Evolutionary conservation across 2,888 invertebrate species (phyloP).

Genomic region (Euzetes globulus): DNA sequence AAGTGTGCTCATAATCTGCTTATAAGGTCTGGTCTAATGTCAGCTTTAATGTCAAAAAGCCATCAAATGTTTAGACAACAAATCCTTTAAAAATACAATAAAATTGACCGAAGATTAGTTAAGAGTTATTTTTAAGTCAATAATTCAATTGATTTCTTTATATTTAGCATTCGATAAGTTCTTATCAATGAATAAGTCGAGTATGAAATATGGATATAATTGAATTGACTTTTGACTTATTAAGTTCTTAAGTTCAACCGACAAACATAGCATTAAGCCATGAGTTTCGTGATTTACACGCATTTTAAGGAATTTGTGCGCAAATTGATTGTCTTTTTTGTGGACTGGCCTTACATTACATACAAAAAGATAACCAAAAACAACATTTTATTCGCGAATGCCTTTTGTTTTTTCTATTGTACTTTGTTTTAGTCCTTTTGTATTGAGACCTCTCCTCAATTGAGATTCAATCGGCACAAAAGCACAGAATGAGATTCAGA

Average conservation of each 20-base stretch:
- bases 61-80: no score
- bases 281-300: slow-evolving; percentile 6
- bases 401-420: slow-evolving; percentile 13
- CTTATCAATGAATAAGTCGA: neutral
- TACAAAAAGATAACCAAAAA: neutral
- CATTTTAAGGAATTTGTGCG: neutral
- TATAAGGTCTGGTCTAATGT: no score
- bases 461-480: neutral
- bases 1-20: no score
- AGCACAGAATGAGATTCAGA: neutral
- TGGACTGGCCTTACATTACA: neutral
- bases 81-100: no score
- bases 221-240: neutral
- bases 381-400: neutral
- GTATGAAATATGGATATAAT: neutral
- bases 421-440: neutral
- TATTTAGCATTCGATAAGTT: neutral
- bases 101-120: neutral
- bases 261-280: neutral
- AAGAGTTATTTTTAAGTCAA: neutral
- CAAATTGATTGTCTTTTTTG: neutral
- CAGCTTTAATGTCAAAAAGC: no score
- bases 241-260: neutral
- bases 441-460: neutral
- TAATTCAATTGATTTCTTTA: neutral